Conservation (phyloP, 2,888 invertebrate species). For the Eupithecia exiguata region DNA sequence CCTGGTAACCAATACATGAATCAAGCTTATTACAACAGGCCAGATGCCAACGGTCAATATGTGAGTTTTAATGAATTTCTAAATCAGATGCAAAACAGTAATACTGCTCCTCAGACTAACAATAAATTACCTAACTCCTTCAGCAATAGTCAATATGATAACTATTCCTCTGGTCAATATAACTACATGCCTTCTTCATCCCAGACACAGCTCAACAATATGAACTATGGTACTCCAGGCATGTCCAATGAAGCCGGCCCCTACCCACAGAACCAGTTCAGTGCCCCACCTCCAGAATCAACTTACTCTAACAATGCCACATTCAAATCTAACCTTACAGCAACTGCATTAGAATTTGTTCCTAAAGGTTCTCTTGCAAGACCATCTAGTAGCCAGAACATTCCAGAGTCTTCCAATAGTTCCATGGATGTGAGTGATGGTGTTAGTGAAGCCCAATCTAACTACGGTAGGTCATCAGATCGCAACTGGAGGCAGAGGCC, state of each 20-base stretch:
- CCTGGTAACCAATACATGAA: constrained; percentile 65
- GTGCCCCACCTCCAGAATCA: constrained; percentile 49
- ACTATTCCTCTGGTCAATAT: constrained; percentile 64
- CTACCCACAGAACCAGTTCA: constrained; percentile 60
- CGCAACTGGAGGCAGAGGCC: constrained; percentile 74
- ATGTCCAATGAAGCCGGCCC: constrained; percentile 52
- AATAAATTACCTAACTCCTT: constrained; percentile 49
- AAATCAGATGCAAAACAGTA: constrained; percentile 70
- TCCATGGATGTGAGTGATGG: constrained; percentile 47
- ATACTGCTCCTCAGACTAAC: constrained; percentile 50
- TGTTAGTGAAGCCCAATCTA: constrained; percentile 50
- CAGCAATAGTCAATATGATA: constrained; percentile 66
- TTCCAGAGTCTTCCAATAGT: constrained; percentile 54
- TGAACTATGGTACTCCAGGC: constrained; percentile 58
- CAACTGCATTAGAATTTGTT: constrained; percentile 84
- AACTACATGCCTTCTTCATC: constrained; percentile 64
- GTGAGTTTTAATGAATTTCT: constrained; percentile 77
- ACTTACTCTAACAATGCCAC: constrained; percentile 64
- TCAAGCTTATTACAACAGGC: constrained; percentile 67
- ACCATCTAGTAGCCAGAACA: constrained; percentile 56
- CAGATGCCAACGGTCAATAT: constrained; percentile 69
- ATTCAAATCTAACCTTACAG: constrained; percentile 80
- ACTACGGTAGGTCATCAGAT: constrained; percentile 59
- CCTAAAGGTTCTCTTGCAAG: constrained; percentile 68
- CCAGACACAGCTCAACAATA: constrained; percentile 61